phyloP scores from a whole-genome alignment of 2,113 vertebrate species.

The Phrynocephalus versicolor region DNA sequence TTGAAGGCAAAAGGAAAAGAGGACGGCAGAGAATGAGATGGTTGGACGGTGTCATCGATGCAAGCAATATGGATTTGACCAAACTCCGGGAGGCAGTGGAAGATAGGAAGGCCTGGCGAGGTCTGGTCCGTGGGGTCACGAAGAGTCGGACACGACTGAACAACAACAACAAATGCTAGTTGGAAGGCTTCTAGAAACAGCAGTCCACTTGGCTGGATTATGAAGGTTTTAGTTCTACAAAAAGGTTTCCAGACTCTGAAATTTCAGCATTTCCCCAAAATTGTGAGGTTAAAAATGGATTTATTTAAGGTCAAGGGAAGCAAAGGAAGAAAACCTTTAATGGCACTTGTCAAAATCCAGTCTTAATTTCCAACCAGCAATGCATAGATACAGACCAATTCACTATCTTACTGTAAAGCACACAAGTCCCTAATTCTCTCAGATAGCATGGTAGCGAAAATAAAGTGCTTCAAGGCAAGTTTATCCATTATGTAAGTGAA shows the following conservation, averaged over 20 bases:
- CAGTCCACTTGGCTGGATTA: too few species aligned
- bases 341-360: background rate
- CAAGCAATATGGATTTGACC: too few species aligned
- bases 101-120: too few species aligned
- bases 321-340: background rate
- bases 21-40: too few species aligned
- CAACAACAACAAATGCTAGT: too few species aligned
- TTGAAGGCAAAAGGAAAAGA: too few species aligned
- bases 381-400: background rate
- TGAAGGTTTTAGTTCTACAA: too few species aligned
- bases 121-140: too few species aligned
- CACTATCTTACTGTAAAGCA: slow-evolving; percentile 19
- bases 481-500: background rate
- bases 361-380: background rate
- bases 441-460: background rate
- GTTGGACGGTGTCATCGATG: too few species aligned
- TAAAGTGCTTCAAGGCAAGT: background rate
- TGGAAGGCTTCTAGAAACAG: too few species aligned
- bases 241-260: background rate
- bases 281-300: background rate
- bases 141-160: too few species aligned
- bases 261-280: slow-evolving; percentile 14
- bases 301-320: background rate
- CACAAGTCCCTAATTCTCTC: slow-evolving; percentile 5
- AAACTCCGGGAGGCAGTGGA: too few species aligned